Evolutionary conservation across 2,113 vertebrate species (phyloP), one percentile per base, ranked within the genome.

Genomic region (Oreotrochilus melanogaster): DNA sequence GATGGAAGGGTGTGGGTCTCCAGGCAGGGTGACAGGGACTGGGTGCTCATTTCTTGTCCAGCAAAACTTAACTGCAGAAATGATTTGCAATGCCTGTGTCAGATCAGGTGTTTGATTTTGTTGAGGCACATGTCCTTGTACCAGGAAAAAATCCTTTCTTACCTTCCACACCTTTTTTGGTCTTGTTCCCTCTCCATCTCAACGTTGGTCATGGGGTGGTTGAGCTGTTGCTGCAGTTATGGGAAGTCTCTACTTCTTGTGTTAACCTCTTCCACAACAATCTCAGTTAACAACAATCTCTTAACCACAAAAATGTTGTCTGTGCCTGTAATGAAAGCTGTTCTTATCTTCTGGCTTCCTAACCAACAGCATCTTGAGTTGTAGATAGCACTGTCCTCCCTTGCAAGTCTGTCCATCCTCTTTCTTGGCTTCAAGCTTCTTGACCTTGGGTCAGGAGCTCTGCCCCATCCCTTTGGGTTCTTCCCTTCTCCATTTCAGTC

Each of bases 121-220:
- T 31, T 58, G 62, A 58, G 25, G 31, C 5, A 12, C 8, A 3
- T 56, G 18, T 27, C 25, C 24, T 0, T 0, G 0, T 37, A 31
- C 57, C 19, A 2, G 2, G 5, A 39, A 48, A 43, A 75, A 71
- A 19, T 7, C 19, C 10, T 9, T 37, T 42, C 66, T n/a, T 37
- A 16, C 14, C 30, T 67, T 90, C 58, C 24, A 45, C 24, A 11
- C 4, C 4, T 45, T 18, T 70, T 50, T 78, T 50, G 4, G 3
- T 47, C 9, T 75, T 48, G n/a, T 42, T 87, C 18, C 39, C 11
- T 50, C 10, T 51, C 48, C 4, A 1, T 45, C 37, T 87, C 2
- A 1, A 15, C 7, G 0, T 4, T 58, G 54, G 11, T 58, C 37
- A 24, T 5, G 43, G 69, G 4, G 37, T 73, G 45, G 9, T 19